Evolutionary conservation across 2,888 invertebrate genomes (phyloP).

Genomic region (Scaptomyza parva): DNA sequence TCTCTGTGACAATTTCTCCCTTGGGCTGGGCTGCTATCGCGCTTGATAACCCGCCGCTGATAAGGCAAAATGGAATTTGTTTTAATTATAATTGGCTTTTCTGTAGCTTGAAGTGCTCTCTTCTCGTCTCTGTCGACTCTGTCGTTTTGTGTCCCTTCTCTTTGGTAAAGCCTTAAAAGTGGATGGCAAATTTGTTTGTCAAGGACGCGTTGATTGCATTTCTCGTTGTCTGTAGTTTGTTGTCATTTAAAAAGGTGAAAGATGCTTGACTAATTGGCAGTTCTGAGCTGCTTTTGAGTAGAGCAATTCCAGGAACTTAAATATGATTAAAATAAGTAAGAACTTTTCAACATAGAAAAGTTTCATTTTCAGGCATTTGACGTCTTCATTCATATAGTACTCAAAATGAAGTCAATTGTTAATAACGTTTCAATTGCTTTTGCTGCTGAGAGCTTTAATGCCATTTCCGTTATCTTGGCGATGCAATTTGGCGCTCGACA

Average conservation of each 20-base stretch:
- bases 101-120: conserved; percentile 24
- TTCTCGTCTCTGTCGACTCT: conserved; percentile 15
- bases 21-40: conserved; percentile 19
- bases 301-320: too few species aligned
- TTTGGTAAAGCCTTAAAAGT: conserved; percentile 19
- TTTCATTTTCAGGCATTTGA: too few species aligned
- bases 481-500: conserved; percentile 10
- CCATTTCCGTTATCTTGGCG: conserved; percentile 21
- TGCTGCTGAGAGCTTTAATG: conserved; percentile 6
- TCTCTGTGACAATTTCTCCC: conserved; percentile 21
- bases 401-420: too few species aligned
- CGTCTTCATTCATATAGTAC: too few species aligned
- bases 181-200: conserved; percentile 39
- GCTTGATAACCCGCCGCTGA: conserved; percentile 47
- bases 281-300: background rate
- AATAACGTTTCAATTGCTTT: background rate
- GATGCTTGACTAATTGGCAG: conserved; percentile 8
- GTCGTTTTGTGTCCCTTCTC: conserved; percentile 1
- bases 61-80: conserved; percentile 60
- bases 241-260: conserved; percentile 11
- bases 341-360: background rate
- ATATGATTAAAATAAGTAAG: too few species aligned
- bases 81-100: conserved; percentile 69
- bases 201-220: conserved; percentile 49
- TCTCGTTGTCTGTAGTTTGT: background rate